Evolutionary conservation across 2,113 vertebrate species (phyloP).

Genomic region (Hirundichthys speculiger): DNA sequence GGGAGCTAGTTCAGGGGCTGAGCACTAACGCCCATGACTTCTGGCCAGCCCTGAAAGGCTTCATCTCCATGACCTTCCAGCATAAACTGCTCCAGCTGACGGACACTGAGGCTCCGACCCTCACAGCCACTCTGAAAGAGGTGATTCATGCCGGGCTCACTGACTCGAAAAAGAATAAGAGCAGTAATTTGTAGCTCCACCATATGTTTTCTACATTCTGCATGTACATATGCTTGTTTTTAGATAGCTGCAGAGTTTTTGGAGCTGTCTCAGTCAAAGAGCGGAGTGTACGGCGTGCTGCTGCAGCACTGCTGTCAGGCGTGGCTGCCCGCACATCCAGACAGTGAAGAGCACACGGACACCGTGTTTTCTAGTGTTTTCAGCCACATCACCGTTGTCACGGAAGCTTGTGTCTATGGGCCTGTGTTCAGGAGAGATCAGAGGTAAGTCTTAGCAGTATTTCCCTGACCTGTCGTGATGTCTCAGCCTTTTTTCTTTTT

Average conservation of each 20-base stretch:
- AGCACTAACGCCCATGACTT: slow-evolving; percentile 91
- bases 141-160: slow-evolving; percentile 63
- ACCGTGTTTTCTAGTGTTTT: slow-evolving; percentile 79
- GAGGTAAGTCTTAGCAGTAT: slow-evolving; percentile 75
- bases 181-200: not conserved
- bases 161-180: not conserved
- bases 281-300: slow-evolving; percentile 89
- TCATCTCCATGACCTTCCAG: slow-evolving; percentile 87
- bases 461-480: not conserved
- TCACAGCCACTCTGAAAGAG: slow-evolving; percentile 84
- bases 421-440: slow-evolving; percentile 93
- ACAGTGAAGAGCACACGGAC: slow-evolving; percentile 29
- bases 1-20: slow-evolving; percentile 87
- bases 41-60: slow-evolving; percentile 90
- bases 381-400: slow-evolving; percentile 82
- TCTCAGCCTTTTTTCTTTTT: not conserved
- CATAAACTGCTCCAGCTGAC: slow-evolving; percentile 79
- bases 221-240: slow-evolving; percentile 7
- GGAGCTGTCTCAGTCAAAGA: slow-evolving; percentile 88
- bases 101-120: slow-evolving; percentile 72
- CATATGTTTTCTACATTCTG: rapidly evolving
- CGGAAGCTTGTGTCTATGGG: slow-evolving; percentile 90
- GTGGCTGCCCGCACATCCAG: slow-evolving; percentile 79
- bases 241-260: slow-evolving; percentile 87
- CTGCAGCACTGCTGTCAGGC: slow-evolving; percentile 87